These are phyloP conservation scores for Galaxias olidus DNA, from an alignment of 2,797 vertebrate species.

Conservation along the genomic window DNA sequence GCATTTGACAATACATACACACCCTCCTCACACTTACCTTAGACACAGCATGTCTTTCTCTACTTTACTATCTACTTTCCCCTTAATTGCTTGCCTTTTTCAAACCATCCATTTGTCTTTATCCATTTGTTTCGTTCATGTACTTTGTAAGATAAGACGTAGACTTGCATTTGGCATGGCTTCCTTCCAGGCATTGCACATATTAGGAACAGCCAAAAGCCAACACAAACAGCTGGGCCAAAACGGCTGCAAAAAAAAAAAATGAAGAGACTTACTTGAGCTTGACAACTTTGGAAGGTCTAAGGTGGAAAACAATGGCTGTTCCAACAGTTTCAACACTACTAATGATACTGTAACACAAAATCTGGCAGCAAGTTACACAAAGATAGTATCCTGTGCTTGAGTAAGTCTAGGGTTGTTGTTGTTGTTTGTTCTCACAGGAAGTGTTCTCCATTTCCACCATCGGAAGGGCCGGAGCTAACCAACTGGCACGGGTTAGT, in stretches of 20 bases:
- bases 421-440: constrained; percentile 26
- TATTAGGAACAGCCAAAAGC: background rate
- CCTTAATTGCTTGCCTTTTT: background rate
- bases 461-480: background rate
- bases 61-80: background rate
- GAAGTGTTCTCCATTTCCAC: constrained; percentile 31
- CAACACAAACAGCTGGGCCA: constrained; percentile 4
- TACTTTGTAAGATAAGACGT: background rate
- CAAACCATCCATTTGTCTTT: background rate
- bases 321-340: too few relatives aligned
- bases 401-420: too few relatives aligned
- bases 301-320: too few relatives aligned
- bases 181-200: background rate
- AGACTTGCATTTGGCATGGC: background rate
- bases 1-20: constrained; percentile 41
- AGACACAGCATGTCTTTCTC: constrained; percentile 13
- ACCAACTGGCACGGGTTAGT: background rate
- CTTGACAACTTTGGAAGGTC: too few relatives aligned
- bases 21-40: constrained; percentile 12
- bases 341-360: too few relatives aligned
- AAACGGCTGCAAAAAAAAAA: too few relatives aligned
- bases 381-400: too few relatives aligned
- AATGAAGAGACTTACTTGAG: too few relatives aligned
- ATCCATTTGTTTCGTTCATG: background rate
- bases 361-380: too few relatives aligned